phyloP scores from a whole-genome alignment of 1,140 invertebrate species.

The Bombus pyrosoma region DNA sequence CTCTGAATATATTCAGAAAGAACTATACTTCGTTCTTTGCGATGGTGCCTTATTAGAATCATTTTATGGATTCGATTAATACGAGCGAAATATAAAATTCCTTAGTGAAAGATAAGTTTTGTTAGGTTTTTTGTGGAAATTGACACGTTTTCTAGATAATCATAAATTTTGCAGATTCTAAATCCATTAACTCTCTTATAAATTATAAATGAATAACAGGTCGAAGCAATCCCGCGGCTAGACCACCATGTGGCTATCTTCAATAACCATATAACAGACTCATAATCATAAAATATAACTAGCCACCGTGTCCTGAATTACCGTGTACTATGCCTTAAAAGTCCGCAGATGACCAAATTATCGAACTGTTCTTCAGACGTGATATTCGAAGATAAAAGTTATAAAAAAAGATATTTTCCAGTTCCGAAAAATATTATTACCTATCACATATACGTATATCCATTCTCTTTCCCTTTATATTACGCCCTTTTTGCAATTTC shows the following conservation, averaged over 20 bases:
- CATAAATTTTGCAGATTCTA: neutral
- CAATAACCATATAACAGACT: neutral
- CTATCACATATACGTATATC: too few species aligned
- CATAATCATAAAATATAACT: slow-evolving; percentile 20
- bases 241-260: neutral
- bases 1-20: neutral
- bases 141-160: neutral
- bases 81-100: neutral
- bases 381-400: neutral
- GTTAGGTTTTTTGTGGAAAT: too few species aligned
- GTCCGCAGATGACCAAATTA: neutral
- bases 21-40: neutral
- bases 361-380: neutral
- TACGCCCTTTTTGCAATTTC: too few species aligned
- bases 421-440: too few species aligned
- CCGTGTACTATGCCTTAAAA: neutral
- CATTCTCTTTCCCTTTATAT: too few species aligned
- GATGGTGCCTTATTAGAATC: neutral
- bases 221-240: neutral
- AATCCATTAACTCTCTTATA: neutral
- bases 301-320: neutral
- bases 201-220: neutral
- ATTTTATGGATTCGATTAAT: neutral
- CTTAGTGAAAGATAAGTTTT: neutral
- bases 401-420: neutral